Evolutionary conservation across 2,888 invertebrate species (phyloP), one percentile per base, ranked within the genome.

Genomic region (Chrysina gloriosa): DNA sequence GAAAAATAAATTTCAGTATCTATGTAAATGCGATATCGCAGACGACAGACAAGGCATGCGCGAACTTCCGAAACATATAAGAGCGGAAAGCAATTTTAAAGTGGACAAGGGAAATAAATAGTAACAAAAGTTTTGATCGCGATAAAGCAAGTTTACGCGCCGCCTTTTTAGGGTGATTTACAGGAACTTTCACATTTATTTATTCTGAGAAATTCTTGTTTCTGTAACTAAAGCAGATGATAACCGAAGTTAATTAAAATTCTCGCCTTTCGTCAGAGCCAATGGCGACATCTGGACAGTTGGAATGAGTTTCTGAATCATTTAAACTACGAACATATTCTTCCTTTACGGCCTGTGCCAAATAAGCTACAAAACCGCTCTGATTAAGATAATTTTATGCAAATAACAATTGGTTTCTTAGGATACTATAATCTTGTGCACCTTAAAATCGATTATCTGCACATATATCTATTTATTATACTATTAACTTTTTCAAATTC

Each of bases 91-190:
- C 7, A 21, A 7, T 21, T 16, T 21, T 19, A 3, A n/a, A n/a
- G n/a, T n/a, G n/a, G n/a, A n/a, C 7, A 19, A 45, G 19, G 19
- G 9, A 19, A 45, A 45, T 45, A 19, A 16, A 2, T 5, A 19
- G 45, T 45, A 45, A 19, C 16, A 45, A 21, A 45, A 45, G 45
- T 19, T 19, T 21, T 16, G 3, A 11, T 36, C 9, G 19, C 21
- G 45, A 45, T 45, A 45, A 45, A 45, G 21, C 16, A 16, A 45
- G 45, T 21, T 45, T 21, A 45, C 19, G 9, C 19, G n/a, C 19
- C 19, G 45, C 45, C 21, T 45, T 21, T 45, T 45, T n/a, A n/a
- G 21, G 45, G 45, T 45, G 45, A 45, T 45, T 45, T 45, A 45
- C n/a, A 19, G 6, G 16, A 21, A 45, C 21, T 21, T 16, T 19